A percentile compares a stretch with the other conserved stretches of the same genome.
Conservation (phyloP, 2,113 vertebrate species). For the Arizona elegans region DNA sequence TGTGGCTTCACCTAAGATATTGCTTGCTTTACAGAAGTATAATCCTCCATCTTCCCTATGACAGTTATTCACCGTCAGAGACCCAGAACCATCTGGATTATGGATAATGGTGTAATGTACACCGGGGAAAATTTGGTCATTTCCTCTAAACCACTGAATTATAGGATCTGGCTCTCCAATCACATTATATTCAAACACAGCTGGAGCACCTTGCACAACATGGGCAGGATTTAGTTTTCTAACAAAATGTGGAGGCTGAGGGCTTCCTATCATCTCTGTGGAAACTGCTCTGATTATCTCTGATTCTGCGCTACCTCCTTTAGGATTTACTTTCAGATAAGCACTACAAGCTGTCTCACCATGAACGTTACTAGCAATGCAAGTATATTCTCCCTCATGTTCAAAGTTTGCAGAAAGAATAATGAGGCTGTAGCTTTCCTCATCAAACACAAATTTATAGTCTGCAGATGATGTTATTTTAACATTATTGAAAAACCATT, state of each 20-base stretch:
- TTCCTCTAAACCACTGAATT: slow-evolving; percentile 81
- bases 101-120: slow-evolving; percentile 64
- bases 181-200: slow-evolving; percentile 74
- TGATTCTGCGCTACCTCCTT: slow-evolving; percentile 44
- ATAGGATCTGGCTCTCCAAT: slow-evolving; percentile 73
- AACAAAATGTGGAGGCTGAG: slow-evolving; percentile 75
- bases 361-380: slow-evolving; percentile 77
- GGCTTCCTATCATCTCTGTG: slow-evolving; percentile 39
- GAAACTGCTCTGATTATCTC: not conserved
- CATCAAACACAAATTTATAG: slow-evolving; percentile 79
- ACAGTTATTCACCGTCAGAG: slow-evolving; percentile 70
- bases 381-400: slow-evolving; percentile 84
- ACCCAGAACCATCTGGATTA: slow-evolving; percentile 78
- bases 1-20: slow-evolving; percentile 70
- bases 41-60: slow-evolving; percentile 72
- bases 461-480: slow-evolving; percentile 71
- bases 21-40: slow-evolving; percentile 78
- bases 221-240: slow-evolving; percentile 71
- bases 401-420: slow-evolving; percentile 74
- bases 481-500: slow-evolving; percentile 83
- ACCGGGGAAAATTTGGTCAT: slow-evolving; percentile 68
- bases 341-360: slow-evolving; percentile 78
- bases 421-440: slow-evolving; percentile 79
- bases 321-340: slow-evolving; percentile 74
- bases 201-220: slow-evolving; percentile 57